Percentiles rank a stretch among this genome's conserved stretches.
These are phyloP conservation scores for Parambassis ranga DNA, from an alignment of 2,797 vertebrate genomes.

Conservation along the genomic window DNA sequence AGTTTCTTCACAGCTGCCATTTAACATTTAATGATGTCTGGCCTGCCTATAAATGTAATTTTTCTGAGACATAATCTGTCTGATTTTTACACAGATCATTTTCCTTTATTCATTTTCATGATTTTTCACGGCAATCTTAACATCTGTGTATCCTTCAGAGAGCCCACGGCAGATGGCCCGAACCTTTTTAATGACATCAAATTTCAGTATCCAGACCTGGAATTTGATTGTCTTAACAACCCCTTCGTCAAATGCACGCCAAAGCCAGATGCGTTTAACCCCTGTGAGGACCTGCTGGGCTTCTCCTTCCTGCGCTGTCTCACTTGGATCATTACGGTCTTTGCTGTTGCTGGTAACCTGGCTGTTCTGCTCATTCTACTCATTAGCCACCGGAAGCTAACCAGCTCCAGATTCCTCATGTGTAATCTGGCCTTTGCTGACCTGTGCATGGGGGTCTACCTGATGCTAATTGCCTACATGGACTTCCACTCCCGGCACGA, in stretches of 20 bases:
- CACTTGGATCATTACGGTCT: slow-evolving; percentile 88
- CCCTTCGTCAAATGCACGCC: slow-evolving; percentile 84
- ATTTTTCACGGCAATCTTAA: not conserved
- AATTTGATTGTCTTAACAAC: slow-evolving; percentile 79
- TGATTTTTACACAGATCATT: not conserved
- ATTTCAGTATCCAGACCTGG: slow-evolving; percentile 76
- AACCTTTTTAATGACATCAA: slow-evolving; percentile 55
- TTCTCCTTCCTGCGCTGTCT: slow-evolving; percentile 84
- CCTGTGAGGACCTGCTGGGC: slow-evolving; percentile 91
- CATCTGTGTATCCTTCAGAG: slow-evolving; percentile 55
- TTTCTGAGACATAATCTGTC: too few relatives aligned
- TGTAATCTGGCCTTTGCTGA: slow-evolving; percentile 93
- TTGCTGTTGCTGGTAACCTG: slow-evolving; percentile 85
- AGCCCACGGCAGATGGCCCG: slow-evolving; percentile 42
- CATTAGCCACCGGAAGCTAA: slow-evolving; percentile 86
- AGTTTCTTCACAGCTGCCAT: slow-evolving; percentile 36
- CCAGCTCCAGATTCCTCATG: slow-evolving; percentile 90
- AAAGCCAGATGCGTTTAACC: slow-evolving; percentile 88
- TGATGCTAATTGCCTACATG: slow-evolving; percentile 89
- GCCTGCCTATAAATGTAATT: too few relatives aligned
- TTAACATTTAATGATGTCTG: not conserved
- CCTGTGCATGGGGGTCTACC: slow-evolving; percentile 92
- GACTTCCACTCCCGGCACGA: slow-evolving; percentile 85
- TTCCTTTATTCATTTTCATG: not conserved
- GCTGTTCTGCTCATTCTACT: slow-evolving; percentile 85